phyloP scores from a whole-genome alignment of 2,113 vertebrate genomes.

The Octodon degus region DNA sequence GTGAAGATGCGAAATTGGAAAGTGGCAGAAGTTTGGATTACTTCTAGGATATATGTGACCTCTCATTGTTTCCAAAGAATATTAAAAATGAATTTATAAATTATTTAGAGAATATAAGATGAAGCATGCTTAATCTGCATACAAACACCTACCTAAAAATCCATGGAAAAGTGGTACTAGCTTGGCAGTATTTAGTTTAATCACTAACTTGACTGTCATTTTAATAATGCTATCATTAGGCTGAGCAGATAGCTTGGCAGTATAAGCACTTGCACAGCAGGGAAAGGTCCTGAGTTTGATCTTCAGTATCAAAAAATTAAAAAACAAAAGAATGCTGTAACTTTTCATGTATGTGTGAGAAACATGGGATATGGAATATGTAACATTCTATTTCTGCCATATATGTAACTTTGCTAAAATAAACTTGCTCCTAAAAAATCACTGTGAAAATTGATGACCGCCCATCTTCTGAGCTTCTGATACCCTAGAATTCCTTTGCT shows the following conservation, averaged over 20 bases:
- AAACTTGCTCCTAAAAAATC: background rate
- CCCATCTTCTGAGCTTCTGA: background rate
- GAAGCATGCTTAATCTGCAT: background rate
- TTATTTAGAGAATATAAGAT: background rate
- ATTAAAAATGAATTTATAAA: background rate
- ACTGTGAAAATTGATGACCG: background rate
- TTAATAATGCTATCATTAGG: background rate
- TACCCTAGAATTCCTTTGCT: background rate
- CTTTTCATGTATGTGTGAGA: background rate
- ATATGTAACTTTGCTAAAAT: background rate
- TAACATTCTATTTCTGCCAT: background rate
- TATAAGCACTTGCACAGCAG: too few relatives aligned
- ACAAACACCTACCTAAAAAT: background rate
- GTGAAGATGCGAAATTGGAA: background rate
- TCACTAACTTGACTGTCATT: background rate
- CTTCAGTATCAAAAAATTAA: too few relatives aligned
- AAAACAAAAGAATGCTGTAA: too few relatives aligned
- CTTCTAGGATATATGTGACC: background rate
- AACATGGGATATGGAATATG: background rate
- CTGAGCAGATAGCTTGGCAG: too few relatives aligned
- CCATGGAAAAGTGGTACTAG: background rate
- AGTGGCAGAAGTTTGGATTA: background rate
- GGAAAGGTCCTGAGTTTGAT: too few relatives aligned
- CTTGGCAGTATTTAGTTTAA: background rate
- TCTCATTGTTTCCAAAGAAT: background rate